Evolutionary conservation across 2,113 vertebrate species (phyloP).

Genomic region (Cariama cristata): DNA sequence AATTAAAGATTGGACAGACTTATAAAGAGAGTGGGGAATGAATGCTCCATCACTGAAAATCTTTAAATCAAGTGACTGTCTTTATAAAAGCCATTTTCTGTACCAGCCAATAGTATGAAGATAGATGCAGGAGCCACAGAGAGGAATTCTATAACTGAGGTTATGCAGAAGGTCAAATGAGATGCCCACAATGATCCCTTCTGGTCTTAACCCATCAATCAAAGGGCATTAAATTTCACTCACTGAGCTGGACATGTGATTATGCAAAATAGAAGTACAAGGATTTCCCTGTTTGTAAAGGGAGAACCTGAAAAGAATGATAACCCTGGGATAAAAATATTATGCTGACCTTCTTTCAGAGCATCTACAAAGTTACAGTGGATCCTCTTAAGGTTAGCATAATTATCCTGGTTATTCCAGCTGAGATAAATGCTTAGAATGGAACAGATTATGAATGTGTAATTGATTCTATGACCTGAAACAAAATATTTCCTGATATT

Average conservation of each 20-base stretch:
- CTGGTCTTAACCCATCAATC: slow-evolving; percentile 25
- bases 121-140: background rate
- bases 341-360: background rate
- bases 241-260: slow-evolving; percentile 7
- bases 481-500: background rate
- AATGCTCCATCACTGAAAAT: background rate
- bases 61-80: background rate
- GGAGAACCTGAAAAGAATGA: slow-evolving; percentile 3
- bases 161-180: slow-evolving; percentile 13
- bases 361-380: background rate
- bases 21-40: background rate
- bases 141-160: background rate
- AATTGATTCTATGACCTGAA: background rate
- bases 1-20: background rate
- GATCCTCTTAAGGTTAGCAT: background rate
- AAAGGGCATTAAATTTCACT: slow-evolving; percentile 50
- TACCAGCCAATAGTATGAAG: background rate
- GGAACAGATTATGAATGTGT: background rate
- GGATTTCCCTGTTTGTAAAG: slow-evolving; percentile 7
- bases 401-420: background rate
- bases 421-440: background rate
- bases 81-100: background rate
- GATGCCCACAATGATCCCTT: background rate
- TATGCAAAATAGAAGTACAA: slow-evolving; percentile 12
- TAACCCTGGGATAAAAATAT: slow-evolving; percentile 2